These are phyloP conservation scores for Iphiclides podalirius DNA, from an alignment of 2,888 invertebrate genomes.

Conservation along the genomic window DNA sequence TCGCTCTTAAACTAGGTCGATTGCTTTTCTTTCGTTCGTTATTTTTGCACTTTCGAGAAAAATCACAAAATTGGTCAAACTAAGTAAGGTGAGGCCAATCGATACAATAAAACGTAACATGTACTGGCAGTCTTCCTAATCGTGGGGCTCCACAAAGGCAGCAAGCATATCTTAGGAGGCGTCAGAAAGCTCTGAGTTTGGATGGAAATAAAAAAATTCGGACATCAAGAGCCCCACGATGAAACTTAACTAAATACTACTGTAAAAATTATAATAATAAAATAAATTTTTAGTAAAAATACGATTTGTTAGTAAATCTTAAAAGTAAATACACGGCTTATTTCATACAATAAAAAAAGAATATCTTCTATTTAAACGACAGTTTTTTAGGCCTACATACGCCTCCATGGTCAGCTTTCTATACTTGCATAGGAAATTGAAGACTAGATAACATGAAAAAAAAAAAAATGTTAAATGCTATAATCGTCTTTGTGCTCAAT, in stretches of 20 bases:
- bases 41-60: conserved; percentile 44
- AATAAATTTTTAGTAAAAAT: conserved; percentile 9
- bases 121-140: conserved; percentile 36
- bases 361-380: no score
- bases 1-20: conserved; percentile 20
- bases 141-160: conserved; percentile 25
- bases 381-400: neutral
- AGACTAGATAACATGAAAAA: neutral
- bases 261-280: conserved; percentile 9
- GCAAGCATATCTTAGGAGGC: conserved; percentile 10
- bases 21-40: conserved; percentile 56
- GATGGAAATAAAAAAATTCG: neutral
- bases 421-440: neutral
- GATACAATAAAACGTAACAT: conserved; percentile 33
- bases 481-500: neutral
- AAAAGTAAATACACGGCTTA: conserved; percentile 8
- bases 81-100: conserved; percentile 46
- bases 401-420: neutral
- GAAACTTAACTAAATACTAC: conserved; percentile 6
- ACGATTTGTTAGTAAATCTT: conserved; percentile 12
- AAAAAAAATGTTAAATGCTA: neutral
- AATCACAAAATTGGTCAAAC: conserved; percentile 31
- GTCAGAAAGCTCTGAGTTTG: conserved; percentile 24
- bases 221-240: neutral
- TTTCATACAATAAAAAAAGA: neutral